phyloP scores from a whole-genome alignment of 2,113 vertebrate genomes.

The Paratilapia polleni region DNA sequence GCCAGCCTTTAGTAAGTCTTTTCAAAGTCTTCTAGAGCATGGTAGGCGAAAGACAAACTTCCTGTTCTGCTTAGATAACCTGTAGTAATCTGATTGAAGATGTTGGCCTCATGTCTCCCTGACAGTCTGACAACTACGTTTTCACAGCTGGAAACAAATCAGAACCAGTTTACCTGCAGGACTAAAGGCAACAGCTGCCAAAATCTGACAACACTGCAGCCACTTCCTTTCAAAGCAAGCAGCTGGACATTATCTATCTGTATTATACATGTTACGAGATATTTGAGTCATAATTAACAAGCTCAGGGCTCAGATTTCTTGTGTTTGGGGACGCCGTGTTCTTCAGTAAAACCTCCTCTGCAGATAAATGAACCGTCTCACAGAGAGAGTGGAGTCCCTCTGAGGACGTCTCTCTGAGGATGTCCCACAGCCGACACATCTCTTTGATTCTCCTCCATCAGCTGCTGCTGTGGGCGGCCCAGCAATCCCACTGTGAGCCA shows the following conservation, averaged over 20 bases:
- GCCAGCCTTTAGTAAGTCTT: neutral
- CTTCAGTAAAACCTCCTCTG: neutral
- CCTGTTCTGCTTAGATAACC: neutral
- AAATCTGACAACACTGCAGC: neutral
- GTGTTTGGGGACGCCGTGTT: neutral
- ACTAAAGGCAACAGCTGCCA: conserved; percentile 4
- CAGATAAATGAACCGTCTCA: neutral
- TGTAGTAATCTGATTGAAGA: neutral
- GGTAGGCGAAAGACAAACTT: neutral
- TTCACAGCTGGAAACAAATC: conserved; percentile 7
- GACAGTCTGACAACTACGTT: neutral
- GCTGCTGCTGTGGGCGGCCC: conserved; percentile 31
- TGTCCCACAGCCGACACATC: conserved; percentile 2
- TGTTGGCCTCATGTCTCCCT: neutral
- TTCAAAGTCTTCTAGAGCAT: neutral
- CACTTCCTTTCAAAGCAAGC: neutral
- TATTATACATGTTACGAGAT: neutral
- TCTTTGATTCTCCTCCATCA: conserved; percentile 37
- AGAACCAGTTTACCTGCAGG: neutral
- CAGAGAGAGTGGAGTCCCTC: neutral
- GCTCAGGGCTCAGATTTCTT: neutral
- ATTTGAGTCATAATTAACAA: conserved; percentile 1
- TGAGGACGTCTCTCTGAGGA: neutral
- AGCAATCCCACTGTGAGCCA: conserved; percentile 15
- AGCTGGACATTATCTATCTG: neutral